Evolutionary conservation across 2,888 invertebrate species (phyloP).

Genomic region (Osmoderma eremita): DNA sequence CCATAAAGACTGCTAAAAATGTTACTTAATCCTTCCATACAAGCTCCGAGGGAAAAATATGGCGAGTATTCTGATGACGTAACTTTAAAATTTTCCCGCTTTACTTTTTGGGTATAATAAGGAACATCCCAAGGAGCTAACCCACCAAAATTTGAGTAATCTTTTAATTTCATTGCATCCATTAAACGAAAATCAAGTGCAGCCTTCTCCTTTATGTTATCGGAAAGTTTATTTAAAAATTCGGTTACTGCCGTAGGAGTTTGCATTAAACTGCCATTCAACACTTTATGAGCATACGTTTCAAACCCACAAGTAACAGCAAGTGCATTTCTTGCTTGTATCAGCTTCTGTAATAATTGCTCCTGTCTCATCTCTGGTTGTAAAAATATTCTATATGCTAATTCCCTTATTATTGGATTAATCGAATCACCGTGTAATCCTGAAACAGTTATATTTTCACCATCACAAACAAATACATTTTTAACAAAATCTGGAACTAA

Average conservation of each 20-base stretch:
- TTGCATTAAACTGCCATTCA: constrained; percentile 88
- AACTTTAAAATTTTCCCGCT: constrained; percentile 75
- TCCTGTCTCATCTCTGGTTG: constrained; percentile 83
- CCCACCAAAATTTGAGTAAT: constrained; percentile 48
- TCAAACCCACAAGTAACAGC: constrained; percentile 90
- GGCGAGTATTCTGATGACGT: constrained; percentile 80
- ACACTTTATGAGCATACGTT: constrained; percentile 88
- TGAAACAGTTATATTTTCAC: constrained; percentile 78
- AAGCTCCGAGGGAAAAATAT: constrained; percentile 91
- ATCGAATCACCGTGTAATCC: constrained; percentile 87
- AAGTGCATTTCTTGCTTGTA: constrained; percentile 80
- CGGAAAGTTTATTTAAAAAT: constrained; percentile 81
- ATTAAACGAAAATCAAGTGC: constrained; percentile 79
- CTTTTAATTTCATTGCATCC: constrained; percentile 75
- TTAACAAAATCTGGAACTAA: constrained; percentile 77
- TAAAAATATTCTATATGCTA: constrained; percentile 87
- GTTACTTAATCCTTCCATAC: constrained; percentile 96
- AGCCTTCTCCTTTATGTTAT: constrained; percentile 76
- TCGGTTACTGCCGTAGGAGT: constrained; percentile 80
- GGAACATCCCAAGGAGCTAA: constrained; percentile 88
- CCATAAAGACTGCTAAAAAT: constrained; percentile 87
- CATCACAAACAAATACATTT: constrained; percentile 75
- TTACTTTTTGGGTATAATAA: constrained; percentile 81
- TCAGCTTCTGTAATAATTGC: constrained; percentile 74
- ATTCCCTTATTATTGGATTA: constrained; percentile 83